Evolutionary conservation across 1,140 invertebrate species (phyloP).

Genomic region (Homalodisca vitripennis): DNA sequence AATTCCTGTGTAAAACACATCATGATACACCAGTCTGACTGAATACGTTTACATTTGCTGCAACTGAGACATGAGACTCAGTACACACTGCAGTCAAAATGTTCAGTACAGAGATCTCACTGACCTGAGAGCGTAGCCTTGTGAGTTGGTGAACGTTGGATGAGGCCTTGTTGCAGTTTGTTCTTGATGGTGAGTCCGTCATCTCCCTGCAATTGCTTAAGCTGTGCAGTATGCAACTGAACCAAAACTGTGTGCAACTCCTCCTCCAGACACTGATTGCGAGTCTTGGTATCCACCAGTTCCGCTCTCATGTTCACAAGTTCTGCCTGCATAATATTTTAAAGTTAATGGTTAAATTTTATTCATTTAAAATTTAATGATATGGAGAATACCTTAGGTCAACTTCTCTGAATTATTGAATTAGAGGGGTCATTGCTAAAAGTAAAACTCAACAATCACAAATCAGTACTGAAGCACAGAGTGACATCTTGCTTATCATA

Average conservation of each 20-base stretch:
- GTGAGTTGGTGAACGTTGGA: slow-evolving; percentile 46
- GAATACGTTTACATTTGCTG: no score
- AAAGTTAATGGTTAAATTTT: no score
- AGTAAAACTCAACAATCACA: no score
- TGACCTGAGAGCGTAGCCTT: slow-evolving; percentile 32
- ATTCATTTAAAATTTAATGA: neutral
- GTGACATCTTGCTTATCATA: no score
- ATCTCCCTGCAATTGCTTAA: slow-evolving; percentile 41
- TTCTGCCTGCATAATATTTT: slow-evolving; percentile 61
- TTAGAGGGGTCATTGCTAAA: no score
- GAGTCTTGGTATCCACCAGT: slow-evolving; percentile 61
- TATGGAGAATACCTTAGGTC: no score
- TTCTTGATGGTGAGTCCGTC: slow-evolving; percentile 48
- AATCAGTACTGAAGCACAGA: no score
- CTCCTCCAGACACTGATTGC: slow-evolving; percentile 57
- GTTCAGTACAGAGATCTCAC: no score
- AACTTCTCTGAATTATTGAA: no score
- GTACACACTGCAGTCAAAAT: no score
- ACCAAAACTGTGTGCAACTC: slow-evolving; percentile 62
- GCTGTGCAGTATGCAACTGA: slow-evolving; percentile 61
- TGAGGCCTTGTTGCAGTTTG: slow-evolving; percentile 48
- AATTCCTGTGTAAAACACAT: slow-evolving; percentile 33
- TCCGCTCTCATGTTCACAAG: slow-evolving; percentile 69
- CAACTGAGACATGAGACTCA: no score
- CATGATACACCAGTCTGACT: slow-evolving; percentile 1